These are phyloP conservation scores for Margaritifera margaritifera DNA, from an alignment of 2,888 invertebrate genomes.

Conservation along the genomic window DNA sequence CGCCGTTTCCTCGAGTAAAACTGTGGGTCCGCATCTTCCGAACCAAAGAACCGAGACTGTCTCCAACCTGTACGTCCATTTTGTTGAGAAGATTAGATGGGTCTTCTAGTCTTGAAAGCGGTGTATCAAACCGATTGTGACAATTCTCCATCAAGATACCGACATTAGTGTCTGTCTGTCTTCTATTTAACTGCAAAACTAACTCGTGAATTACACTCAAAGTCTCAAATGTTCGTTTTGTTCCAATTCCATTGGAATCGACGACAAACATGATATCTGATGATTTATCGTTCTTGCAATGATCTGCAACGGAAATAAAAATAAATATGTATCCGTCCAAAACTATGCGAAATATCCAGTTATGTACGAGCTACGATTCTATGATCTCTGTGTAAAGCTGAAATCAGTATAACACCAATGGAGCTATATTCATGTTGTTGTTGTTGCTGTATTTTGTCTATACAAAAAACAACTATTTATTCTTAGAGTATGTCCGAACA, in stretches of 20 bases:
- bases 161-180: neutral
- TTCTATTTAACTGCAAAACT: too few species aligned
- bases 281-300: constrained; percentile 17
- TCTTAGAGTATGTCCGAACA: neutral
- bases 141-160: constrained; percentile 1
- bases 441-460: neutral
- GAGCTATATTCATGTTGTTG: too few species aligned
- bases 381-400: too few species aligned
- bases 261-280: constrained; percentile 35
- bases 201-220: constrained; percentile 12
- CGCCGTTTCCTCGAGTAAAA: constrained; percentile 19
- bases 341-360: neutral
- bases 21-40: constrained; percentile 7
- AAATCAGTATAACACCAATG: too few species aligned
- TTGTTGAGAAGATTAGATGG: neutral
- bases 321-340: neutral
- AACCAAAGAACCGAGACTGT: constrained; percentile 12
- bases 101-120: neutral
- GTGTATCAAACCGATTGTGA: neutral
- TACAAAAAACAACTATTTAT: neutral
- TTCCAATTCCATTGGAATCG: constrained; percentile 25
- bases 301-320: constrained; percentile 9
- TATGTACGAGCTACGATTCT: too few species aligned
- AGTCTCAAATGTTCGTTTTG: constrained; percentile 9
- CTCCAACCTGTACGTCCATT: neutral